Conservation (phyloP, 2,888 invertebrate genomes). For the Hydraecia micacea region DNA sequence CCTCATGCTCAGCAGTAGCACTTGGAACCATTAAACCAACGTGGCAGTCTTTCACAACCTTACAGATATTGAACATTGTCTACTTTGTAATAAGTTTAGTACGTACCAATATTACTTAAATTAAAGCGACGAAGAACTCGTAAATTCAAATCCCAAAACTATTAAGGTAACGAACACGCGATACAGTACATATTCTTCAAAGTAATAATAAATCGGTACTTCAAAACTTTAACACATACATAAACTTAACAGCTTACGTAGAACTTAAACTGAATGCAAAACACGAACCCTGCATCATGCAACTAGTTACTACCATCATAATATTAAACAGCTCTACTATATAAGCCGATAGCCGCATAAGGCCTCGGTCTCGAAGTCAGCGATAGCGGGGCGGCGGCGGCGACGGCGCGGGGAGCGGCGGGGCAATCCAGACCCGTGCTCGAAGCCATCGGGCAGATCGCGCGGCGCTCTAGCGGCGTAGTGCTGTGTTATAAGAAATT, state of each 20-base stretch:
- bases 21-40: neutral
- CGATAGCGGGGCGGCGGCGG: too few relatives aligned
- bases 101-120: neutral
- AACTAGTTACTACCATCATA: neutral
- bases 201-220: conserved; percentile 47
- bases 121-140: neutral
- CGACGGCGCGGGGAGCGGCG: too few relatives aligned
- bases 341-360: conserved; percentile 3
- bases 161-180: conserved; percentile 30
- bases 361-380: too few relatives aligned
- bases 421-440: too few relatives aligned
- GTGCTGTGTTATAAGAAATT: too few relatives aligned
- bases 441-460: too few relatives aligned
- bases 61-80: neutral
- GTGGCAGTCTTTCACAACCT: neutral
- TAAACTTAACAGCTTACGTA: conserved; percentile 31
- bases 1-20: neutral
- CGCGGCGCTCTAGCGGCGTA: too few relatives aligned
- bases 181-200: conserved; percentile 24
- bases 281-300: conserved; percentile 46
- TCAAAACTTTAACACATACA: conserved; percentile 49
- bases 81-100: neutral
- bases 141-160: conserved; percentile 12
- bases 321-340: neutral
- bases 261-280: conserved; percentile 38